Base-by-base conservation (phyloP, 2,797 vertebrate species). In the Myripristis jacobus region DNA sequence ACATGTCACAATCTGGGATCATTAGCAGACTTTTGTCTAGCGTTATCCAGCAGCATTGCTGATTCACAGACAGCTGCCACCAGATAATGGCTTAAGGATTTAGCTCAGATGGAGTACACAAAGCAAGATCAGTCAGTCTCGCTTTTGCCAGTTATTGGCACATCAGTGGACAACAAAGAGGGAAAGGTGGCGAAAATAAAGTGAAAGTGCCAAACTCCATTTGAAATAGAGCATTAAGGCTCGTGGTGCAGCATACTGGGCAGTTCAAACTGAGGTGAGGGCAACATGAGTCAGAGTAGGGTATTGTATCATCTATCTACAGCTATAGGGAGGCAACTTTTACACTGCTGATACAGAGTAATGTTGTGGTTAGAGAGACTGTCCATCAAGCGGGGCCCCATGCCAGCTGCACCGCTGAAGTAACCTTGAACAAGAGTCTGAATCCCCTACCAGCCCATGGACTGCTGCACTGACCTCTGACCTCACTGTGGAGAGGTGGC, bases 11-110 rank as follows among this genome's bases (percentile, higher is more conserved):
- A 44, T 0, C 13, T 31, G 4, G 29, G 29, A 1, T 4, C 29
- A 31, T 12, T 36, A 36, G 34, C 12, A 36, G 2, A 74, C 66
- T 52, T 56, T 27, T 78, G 75, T 78, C 55, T 56, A 67, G 86
- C 70, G 12, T 36, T 27, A 27, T 16, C 18, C 6, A 18, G 47
- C 19, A 21, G 16, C 7, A 24, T 34, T 47, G 18, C 62, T 60
- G 24, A 47, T 52, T 73, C 61, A 47, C 16, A 31, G 19, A 24
- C 16, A 24, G 8, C 34, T 11, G 34, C 34, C 27, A 43, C 52
- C 31, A 12, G 61, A 44, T 50, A 50, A 50, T 68, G n/a, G 31
- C 29, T 73, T 29, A 4, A 31, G 29, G 4, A 31, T 31, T 31
- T 31, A 31, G 29, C 29, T 31, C 29, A 4, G 29, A 31, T 31